Conservation (phyloP, 2,797 vertebrate genomes). For the Sparus aurata region DNA sequence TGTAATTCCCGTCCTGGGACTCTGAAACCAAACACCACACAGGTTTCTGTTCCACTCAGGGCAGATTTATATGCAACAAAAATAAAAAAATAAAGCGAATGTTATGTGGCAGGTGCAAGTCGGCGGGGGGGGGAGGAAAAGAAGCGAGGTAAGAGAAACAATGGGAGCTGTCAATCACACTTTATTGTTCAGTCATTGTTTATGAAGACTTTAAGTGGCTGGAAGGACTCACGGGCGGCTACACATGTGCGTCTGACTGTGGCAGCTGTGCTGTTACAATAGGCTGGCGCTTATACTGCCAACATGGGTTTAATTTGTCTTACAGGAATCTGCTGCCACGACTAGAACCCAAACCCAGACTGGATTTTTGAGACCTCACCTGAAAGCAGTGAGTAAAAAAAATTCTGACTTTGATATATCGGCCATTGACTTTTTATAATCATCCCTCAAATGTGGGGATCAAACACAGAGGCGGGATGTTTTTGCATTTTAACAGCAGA, state of each 20-base stretch:
- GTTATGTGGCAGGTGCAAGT: slow-evolving; percentile 76
- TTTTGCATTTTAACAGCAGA: too few relatives aligned
- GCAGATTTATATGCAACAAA: slow-evolving; percentile 71
- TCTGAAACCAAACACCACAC: slow-evolving; percentile 88
- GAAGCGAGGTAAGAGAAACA: slow-evolving; percentile 70
- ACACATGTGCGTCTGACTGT: slow-evolving; percentile 66
- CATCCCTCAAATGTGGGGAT: too few relatives aligned
- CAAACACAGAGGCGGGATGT: too few relatives aligned
- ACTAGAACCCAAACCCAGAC: too few relatives aligned
- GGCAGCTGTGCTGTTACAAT: slow-evolving; percentile 71
- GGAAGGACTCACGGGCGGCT: slow-evolving; percentile 72
- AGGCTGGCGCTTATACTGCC: slow-evolving; percentile 59
- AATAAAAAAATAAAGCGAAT: slow-evolving; percentile 53
- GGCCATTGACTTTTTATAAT: too few relatives aligned
- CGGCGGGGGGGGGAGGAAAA: slow-evolving; percentile 50
- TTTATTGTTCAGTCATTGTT: slow-evolving; percentile 79
- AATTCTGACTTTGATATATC: too few relatives aligned
- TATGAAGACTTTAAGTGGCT: slow-evolving; percentile 78
- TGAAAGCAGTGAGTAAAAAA: too few relatives aligned
- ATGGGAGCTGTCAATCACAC: slow-evolving; percentile 78
- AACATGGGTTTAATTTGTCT: slow-evolving; percentile 76
- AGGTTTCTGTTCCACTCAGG: slow-evolving; percentile 70
- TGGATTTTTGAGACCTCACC: too few relatives aligned
- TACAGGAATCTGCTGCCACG: slow-evolving; percentile 64
- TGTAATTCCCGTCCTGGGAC: slow-evolving; percentile 98